Evolutionary conservation across 2,888 invertebrate genomes (phyloP), one percentile per base, ranked within the genome.

Genomic region (Tipula confusa): DNA sequence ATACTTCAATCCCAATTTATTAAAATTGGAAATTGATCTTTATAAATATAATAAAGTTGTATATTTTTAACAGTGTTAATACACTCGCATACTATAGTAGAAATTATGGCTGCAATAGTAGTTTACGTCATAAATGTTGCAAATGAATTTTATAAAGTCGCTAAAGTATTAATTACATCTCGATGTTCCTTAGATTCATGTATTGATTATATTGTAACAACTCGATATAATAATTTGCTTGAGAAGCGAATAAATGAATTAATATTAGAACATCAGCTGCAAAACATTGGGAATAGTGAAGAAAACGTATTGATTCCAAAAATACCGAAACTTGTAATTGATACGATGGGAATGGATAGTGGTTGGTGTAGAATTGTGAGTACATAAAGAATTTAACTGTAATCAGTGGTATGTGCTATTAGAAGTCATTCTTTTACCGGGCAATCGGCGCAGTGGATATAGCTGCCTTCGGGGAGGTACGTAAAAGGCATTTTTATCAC

Each of bases 81-180:
- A n/a, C n/a, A n/a, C n/a, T n/a, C n/a, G n/a, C n/a, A n/a, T n/a
- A n/a, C n/a, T n/a, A n/a, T n/a, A n/a, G n/a, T n/a, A 24, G 24
- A 64, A 64, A 64, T 64, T 64, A 80, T 80, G 80, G 80, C 80
- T 80, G 29, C 80, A 15, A 13, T 80, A 29, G 80, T 80, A 80
- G 29, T 80, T 31, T 80, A 80, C 11, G 29, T 80, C 31, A 31
- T 31, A 80, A 80, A 80, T 31, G 80, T 80, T n/a, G 80, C 29
- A 6, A 80, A 29, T 18, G 80, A 80, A 29, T 29, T 80, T 7
- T 80, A 80, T 80, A 29, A 29, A 29, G 9, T 80, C 9, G 29
- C 80, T 7, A 80, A 80, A 80, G n/a, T 80, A 29, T 80, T 80
- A 29, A 15, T 29, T 15, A 9, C 4, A 80, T 80, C 80, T 5